Evolutionary conservation across 2,888 invertebrate species (phyloP).

Genomic region (Dusona sp.): DNA sequence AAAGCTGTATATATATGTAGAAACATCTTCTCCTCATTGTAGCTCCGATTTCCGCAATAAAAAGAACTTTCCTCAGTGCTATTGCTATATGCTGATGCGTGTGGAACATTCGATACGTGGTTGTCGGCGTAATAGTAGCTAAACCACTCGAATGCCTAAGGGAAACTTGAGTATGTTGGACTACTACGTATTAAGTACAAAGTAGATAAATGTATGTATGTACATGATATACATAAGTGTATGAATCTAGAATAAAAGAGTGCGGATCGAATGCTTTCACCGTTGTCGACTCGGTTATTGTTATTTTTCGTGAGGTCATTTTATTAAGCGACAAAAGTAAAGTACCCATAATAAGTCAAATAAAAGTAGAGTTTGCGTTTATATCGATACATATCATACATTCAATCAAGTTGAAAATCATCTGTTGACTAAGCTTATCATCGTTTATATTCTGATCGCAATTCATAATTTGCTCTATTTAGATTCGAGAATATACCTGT

Average conservation of each 20-base stretch:
- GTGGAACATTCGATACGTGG: slow-evolving; percentile 67
- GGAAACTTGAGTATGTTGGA: slow-evolving; percentile 56
- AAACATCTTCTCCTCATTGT: slow-evolving; percentile 28
- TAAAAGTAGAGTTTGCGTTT: not conserved
- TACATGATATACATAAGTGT: not conserved
- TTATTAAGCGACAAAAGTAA: not conserved
- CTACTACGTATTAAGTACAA: slow-evolving; percentile 31
- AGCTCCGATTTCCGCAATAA: slow-evolving; percentile 61
- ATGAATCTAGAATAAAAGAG: slow-evolving; percentile 20
- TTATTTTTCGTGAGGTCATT: slow-evolving; percentile 51
- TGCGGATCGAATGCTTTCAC: slow-evolving; percentile 63
- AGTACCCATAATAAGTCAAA: too few species aligned
- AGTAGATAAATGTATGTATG: not conserved
- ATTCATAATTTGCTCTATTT: not conserved
- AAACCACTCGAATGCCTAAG: slow-evolving; percentile 39
- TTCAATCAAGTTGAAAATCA: too few species aligned
- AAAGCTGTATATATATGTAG: too few species aligned
- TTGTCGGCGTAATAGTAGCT: slow-evolving; percentile 63
- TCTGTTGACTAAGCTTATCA: not conserved
- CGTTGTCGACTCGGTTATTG: slow-evolving; percentile 47
- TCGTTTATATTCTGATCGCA: not conserved
- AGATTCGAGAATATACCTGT: not conserved
- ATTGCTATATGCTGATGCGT: slow-evolving; percentile 33
- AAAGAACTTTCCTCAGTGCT: slow-evolving; percentile 54
- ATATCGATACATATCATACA: not conserved